Evolutionary conservation across 2,888 invertebrate genomes (phyloP), one percentile per base, ranked within the genome.

Genomic region (Trypoxylon attenuatum): DNA sequence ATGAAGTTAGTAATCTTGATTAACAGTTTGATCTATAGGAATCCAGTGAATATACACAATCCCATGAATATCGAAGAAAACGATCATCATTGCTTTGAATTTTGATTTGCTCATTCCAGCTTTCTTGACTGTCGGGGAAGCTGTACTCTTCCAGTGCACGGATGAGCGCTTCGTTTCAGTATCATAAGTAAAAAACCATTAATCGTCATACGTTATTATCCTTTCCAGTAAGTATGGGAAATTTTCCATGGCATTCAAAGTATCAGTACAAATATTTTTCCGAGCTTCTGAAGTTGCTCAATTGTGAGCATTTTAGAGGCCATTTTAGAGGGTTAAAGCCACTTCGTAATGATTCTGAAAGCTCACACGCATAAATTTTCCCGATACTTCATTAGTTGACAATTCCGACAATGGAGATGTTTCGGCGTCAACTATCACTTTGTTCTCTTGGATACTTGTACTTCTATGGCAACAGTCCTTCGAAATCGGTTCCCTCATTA

Each of bases 1-100:
- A 22, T 67, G 57, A 38, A 61, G 10, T 45, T 77, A 76, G 41
- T 69, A 67, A 13, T 21, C 18, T 27, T 62, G 15, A 42, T 76
- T 72, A 18, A 77, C 71, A 15, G 69, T 71, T 51, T 63, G 42
- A 41, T 64, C 70, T 2, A 21, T 59, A 5, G 69, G 67, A 47
- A 72, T 67, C 53, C 75, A 77, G 47, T 75, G 65, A 38, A 10
- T n/a, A 33, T 72, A 59, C 54, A 75, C 69, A 10, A 73, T 56
- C 21, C 69, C 65, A 29, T 39, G 6, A 25, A 3, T 18, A 46
- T 71, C 59, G 25, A 73, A 71, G 16, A 71, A 69, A 38, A 62
- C 46, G 62, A 60, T 66, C 52, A 71, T 46, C 71, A 71, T 69
- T 2, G 62, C 45, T 66, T 69, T 68, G 23, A 71, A 49, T 16